Evolutionary conservation across 2,888 invertebrate genomes (phyloP).

Genomic region (Cremastobaeus sp.): DNA sequence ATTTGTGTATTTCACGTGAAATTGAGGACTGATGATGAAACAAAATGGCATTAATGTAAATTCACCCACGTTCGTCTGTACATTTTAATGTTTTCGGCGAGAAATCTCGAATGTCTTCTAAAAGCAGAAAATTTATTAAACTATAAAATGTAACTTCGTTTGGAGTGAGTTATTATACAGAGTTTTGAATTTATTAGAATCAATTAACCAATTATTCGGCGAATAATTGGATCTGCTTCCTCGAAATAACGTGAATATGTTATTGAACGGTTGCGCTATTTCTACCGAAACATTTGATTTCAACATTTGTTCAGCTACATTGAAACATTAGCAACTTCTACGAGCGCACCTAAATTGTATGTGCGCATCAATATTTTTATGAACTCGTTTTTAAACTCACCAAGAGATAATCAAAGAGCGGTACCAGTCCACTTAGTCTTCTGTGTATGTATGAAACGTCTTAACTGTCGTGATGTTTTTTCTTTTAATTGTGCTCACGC

Average conservation of each 20-base stretch:
- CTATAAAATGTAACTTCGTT: no score
- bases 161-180: no score
- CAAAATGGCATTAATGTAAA: constrained; percentile 19
- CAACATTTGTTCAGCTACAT: no score
- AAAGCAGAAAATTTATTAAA: no score
- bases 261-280: no score
- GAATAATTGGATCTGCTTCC: no score
- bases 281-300: no score
- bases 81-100: neutral
- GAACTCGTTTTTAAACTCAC: constrained; percentile 76
- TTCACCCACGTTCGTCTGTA: constrained; percentile 15
- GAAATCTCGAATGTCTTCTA: constrained; percentile 3
- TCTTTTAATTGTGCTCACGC: constrained; percentile 51
- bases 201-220: no score
- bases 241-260: no score
- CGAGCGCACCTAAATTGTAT: constrained; percentile 45
- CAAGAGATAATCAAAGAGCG: constrained; percentile 76
- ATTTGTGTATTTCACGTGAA: constrained; percentile 25
- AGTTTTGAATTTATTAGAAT: no score
- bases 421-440: constrained; percentile 65
- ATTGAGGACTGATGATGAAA: constrained; percentile 14
- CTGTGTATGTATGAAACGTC: constrained; percentile 50
- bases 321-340: constrained; percentile 25
- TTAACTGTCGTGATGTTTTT: constrained; percentile 36
- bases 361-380: constrained; percentile 74